A percentile compares a stretch with the other conserved stretches of the same genome.
Conservation (phyloP, 2,888 invertebrate species). For the Sthenelais limicola region DNA sequence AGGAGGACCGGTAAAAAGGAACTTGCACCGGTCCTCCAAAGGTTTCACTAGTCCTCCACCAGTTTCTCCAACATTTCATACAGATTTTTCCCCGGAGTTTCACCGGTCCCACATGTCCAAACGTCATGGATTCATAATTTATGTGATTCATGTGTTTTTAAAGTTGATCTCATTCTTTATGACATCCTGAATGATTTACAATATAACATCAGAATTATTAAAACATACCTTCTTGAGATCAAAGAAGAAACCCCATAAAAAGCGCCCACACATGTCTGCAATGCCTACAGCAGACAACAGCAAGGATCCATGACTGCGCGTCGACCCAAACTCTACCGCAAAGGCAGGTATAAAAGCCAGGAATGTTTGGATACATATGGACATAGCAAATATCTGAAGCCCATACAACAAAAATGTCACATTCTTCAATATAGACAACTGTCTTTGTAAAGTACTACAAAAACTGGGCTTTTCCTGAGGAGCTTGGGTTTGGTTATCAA, state of each 20-base stretch:
- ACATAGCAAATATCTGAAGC: conserved; percentile 21
- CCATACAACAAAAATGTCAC: conserved; percentile 44
- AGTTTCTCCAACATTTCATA: no score
- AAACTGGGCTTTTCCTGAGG: not conserved
- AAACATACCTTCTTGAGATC: conserved; percentile 51
- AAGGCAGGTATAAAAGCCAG: conserved; percentile 58
- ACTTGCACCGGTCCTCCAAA: no score
- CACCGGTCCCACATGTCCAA: no score
- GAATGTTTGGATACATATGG: conserved; percentile 50
- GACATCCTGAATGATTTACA: not conserved
- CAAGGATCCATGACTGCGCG: conserved; percentile 75
- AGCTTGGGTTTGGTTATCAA: not conserved
- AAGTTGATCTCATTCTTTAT: not conserved
- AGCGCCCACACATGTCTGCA: conserved; percentile 90
- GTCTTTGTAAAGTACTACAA: not conserved
- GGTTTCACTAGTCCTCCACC: no score
- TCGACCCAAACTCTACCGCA: conserved; percentile 53
- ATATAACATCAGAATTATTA: not conserved
- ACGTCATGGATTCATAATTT: no score
- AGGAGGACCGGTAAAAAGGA: no score
- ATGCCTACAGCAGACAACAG: conserved; percentile 90
- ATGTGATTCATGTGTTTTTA: no score
- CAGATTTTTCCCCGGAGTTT: no score
- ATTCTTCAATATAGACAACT: conserved; percentile 35
- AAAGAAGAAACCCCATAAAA: conserved; percentile 71